Evolutionary conservation across 23 tunicate genomes (phyloP).

Genomic region (Diplosoma virens): DNA sequence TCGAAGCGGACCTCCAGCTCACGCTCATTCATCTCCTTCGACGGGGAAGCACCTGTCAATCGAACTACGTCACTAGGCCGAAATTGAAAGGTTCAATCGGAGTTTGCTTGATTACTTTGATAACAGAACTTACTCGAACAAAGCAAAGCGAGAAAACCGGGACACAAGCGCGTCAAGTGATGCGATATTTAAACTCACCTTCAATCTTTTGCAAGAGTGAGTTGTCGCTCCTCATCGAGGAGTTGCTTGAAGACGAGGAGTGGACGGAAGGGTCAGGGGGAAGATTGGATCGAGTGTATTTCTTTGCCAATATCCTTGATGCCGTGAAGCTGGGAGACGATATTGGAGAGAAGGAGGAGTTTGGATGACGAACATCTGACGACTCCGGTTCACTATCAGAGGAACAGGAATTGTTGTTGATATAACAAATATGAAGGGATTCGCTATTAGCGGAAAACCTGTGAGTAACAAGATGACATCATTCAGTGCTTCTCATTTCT

Average conservation of each 20-base stretch:
- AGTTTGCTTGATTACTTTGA: too few species aligned
- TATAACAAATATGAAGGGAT: slow-evolving; percentile 80
- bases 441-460: slow-evolving; percentile 62
- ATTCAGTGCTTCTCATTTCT: background rate
- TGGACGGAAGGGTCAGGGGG: slow-evolving; percentile 43
- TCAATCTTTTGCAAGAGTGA: too few species aligned
- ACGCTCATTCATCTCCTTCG: slow-evolving; percentile 60
- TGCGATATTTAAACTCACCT: too few species aligned
- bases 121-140: too few species aligned
- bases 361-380: background rate
- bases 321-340: slow-evolving; percentile 45
- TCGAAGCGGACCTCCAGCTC: slow-evolving; percentile 80
- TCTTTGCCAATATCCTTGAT: slow-evolving; percentile 33
- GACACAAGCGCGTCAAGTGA: too few species aligned
- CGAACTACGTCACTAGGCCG: too few species aligned
- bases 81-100: too few species aligned
- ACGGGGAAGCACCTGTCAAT: too few species aligned
- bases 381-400: slow-evolving; percentile 25
- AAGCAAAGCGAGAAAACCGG: too few species aligned
- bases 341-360: slow-evolving; percentile 39
- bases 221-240: too few species aligned
- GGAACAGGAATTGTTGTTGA: slow-evolving; percentile 78
- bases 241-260: slow-evolving; percentile 41
- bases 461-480: background rate
- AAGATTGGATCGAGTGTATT: slow-evolving; percentile 16